These are phyloP conservation scores for Enteromius paludinosus DNA, from an alignment of 2,797 vertebrate genomes.

Conservation along the genomic window DNA sequence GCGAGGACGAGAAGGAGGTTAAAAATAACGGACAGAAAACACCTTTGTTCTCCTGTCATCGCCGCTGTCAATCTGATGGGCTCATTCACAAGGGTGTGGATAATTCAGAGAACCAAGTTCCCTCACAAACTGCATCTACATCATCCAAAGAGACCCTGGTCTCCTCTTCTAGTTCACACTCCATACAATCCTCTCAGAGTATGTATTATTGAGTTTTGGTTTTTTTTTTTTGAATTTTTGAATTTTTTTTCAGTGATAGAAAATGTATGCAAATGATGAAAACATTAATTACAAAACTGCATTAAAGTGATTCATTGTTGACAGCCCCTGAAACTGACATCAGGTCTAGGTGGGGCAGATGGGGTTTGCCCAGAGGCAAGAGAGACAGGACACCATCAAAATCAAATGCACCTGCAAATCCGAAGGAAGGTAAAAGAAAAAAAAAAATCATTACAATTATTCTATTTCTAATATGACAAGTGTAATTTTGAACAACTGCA, in stretches of 20 bases:
- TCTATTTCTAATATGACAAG: slow-evolving; percentile 80
- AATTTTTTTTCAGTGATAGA: not conserved
- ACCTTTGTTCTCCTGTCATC: slow-evolving; percentile 78
- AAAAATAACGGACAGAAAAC: slow-evolving; percentile 78
- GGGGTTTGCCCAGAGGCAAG: slow-evolving; percentile 85
- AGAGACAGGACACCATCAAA: slow-evolving; percentile 88
- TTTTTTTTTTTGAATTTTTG: not conserved
- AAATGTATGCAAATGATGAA: not conserved
- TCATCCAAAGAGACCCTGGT: slow-evolving; percentile 88
- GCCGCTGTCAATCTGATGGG: slow-evolving; percentile 86
- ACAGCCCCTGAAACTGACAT: slow-evolving; percentile 72
- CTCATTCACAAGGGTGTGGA: slow-evolving; percentile 82
- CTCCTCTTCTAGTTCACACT: slow-evolving; percentile 82
- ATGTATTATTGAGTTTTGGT: slow-evolving; percentile 34
- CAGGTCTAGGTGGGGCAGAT: slow-evolving; percentile 88
- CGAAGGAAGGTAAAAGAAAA: slow-evolving; percentile 73
- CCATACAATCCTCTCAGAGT: slow-evolving; percentile 73
- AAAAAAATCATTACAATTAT: slow-evolving; percentile 70
- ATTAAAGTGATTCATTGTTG: slow-evolving; percentile 14
- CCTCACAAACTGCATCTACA: slow-evolving; percentile 66
- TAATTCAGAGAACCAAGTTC: slow-evolving; percentile 84
- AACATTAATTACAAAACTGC: not conserved
- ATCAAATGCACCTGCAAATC: slow-evolving; percentile 78
- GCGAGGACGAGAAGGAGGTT: slow-evolving; percentile 65
- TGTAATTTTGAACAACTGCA: not conserved